These are phyloP conservation scores for Lithosia quadra DNA, from an alignment of 2,888 invertebrate genomes.

Conservation along the genomic window DNA sequence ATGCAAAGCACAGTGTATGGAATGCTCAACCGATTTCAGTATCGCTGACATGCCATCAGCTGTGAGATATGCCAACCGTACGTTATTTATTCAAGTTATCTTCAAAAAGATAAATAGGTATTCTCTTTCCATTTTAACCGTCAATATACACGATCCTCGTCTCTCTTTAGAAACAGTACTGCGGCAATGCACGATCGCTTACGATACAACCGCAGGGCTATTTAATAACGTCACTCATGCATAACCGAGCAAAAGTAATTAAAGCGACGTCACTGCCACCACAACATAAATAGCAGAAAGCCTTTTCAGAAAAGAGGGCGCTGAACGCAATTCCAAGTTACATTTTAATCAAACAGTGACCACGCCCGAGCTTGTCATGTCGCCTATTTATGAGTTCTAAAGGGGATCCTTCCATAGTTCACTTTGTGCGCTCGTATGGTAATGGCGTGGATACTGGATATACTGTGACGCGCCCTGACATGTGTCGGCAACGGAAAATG, in stretches of 20 bases:
- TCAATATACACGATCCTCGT: slow-evolving; percentile 14
- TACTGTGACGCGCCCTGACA: slow-evolving; percentile 79
- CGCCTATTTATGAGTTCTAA: slow-evolving; percentile 79
- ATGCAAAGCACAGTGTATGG: too few species aligned
- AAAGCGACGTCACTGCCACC: slow-evolving; percentile 71
- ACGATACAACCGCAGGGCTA: slow-evolving; percentile 58
- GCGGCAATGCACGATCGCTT: slow-evolving; percentile 55
- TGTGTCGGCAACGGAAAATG: slow-evolving; percentile 79
- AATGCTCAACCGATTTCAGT: not conserved
- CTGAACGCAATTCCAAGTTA: slow-evolving; percentile 66
- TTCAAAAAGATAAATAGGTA: too few species aligned
- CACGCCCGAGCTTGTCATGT: slow-evolving; percentile 74
- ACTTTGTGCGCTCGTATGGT: slow-evolving; percentile 76
- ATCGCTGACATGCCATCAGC: not conserved
- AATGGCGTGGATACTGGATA: slow-evolving; percentile 78
- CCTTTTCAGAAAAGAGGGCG: slow-evolving; percentile 68
- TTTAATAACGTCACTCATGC: slow-evolving; percentile 71
- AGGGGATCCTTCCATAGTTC: slow-evolving; percentile 75
- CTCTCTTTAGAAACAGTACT: slow-evolving; percentile 39
- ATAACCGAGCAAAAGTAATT: slow-evolving; percentile 75
- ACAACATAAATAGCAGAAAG: slow-evolving; percentile 64
- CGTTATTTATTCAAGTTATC: too few species aligned
- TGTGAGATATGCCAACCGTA: not conserved
- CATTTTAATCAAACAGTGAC: slow-evolving; percentile 83
- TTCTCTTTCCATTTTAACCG: not conserved